Conservation (phyloP, 2,113 vertebrate species). For the Prietella phreatophila region DNA sequence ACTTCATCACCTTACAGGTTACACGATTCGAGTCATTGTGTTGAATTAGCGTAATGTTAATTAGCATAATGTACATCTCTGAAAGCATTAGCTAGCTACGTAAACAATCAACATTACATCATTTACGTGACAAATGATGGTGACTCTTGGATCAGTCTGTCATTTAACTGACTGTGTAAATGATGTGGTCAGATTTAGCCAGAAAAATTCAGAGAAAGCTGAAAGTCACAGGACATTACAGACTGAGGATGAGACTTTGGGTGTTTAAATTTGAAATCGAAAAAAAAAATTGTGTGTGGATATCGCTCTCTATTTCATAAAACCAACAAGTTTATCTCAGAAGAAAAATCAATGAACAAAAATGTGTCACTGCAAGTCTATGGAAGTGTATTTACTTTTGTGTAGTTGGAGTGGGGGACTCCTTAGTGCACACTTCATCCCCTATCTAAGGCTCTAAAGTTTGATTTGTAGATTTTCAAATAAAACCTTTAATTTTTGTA, state of each 20-base stretch:
- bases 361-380: not conserved
- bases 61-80: not conserved
- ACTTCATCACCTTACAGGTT: too few relatives aligned
- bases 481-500: not conserved
- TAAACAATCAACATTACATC: not conserved
- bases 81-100: not conserved
- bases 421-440: not conserved
- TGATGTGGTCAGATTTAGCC: not conserved
- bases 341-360: not conserved
- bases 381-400: not conserved
- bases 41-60: not conserved
- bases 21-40: not conserved
- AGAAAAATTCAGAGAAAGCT: not conserved
- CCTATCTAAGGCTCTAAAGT: not conserved
- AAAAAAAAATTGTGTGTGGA: not conserved
- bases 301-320: not conserved
- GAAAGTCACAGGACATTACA: not conserved
- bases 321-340: not conserved
- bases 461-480: not conserved
- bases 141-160: not conserved
- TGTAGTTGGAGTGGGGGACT: not conserved
- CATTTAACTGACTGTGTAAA: not conserved
- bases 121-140: not conserved
- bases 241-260: not conserved
- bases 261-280: not conserved